These are phyloP conservation scores for Drosophila chauvacae DNA, from an alignment of 1,140 invertebrate species.

Conservation along the genomic window DNA sequence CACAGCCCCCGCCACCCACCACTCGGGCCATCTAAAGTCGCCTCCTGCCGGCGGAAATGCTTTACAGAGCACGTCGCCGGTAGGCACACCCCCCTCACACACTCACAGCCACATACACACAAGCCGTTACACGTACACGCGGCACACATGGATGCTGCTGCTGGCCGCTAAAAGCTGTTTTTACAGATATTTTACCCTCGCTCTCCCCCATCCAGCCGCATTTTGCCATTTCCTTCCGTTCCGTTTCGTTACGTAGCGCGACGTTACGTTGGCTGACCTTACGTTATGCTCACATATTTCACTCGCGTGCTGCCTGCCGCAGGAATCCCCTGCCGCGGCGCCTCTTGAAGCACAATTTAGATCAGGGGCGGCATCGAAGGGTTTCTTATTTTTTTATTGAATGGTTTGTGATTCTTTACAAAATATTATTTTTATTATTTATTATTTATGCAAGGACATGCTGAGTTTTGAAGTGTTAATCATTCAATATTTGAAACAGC, in stretches of 20 bases:
- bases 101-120: constrained; percentile 5
- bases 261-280: constrained; percentile 61
- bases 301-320: constrained; percentile 44
- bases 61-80: constrained; percentile 72
- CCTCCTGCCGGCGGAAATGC: constrained; percentile 64
- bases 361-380: neutral
- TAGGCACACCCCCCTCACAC: constrained; percentile 30
- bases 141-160: constrained; percentile 59
- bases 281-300: constrained; percentile 71
- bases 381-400: neutral
- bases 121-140: constrained; percentile 24
- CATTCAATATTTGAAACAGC: too few relatives aligned
- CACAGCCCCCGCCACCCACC: neutral
- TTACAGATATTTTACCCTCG: constrained; percentile 69
- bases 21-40: constrained; percentile 8
- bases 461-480: too few relatives aligned
- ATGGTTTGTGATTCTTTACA: too few relatives aligned
- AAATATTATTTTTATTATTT: too few relatives aligned
- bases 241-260: constrained; percentile 58
- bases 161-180: constrained; percentile 79
- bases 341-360: neutral
- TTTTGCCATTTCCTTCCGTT: constrained; percentile 80
- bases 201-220: constrained; percentile 47
- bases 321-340: neutral
- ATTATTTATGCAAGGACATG: neutral